Evolutionary conservation across 2,888 invertebrate species (phyloP).

Genomic region (Thymelicus lineola): DNA sequence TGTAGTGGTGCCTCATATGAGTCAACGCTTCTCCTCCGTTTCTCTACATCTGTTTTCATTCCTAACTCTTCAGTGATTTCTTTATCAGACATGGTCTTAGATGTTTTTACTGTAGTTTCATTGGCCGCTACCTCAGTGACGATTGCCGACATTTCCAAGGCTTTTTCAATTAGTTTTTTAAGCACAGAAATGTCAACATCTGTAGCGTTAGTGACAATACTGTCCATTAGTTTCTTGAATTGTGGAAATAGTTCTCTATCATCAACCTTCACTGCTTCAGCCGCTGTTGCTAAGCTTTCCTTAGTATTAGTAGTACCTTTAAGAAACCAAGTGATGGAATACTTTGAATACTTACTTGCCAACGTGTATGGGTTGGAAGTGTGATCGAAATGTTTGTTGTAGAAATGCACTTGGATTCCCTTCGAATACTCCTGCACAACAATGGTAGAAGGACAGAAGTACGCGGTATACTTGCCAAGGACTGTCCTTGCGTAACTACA

Average conservation of each 20-base stretch:
- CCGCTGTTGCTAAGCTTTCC: not conserved
- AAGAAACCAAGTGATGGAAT: slow-evolving; percentile 51
- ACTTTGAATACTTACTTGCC: slow-evolving; percentile 52
- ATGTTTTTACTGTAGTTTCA: slow-evolving; percentile 2
- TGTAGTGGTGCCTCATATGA: not conserved
- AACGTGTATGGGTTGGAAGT: slow-evolving; percentile 44
- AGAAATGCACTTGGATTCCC: slow-evolving; percentile 62
- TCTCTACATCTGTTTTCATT: slow-evolving; percentile 4
- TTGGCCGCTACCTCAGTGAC: slow-evolving; percentile 51
- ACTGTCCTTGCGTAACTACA: slow-evolving; percentile 49
- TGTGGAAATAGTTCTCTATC: slow-evolving; percentile 55
- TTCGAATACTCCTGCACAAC: slow-evolving; percentile 54
- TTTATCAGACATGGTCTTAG: slow-evolving; percentile 13
- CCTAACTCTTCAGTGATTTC: slow-evolving; percentile 52
- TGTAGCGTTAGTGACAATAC: slow-evolving; percentile 54
- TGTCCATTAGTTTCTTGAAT: slow-evolving; percentile 60
- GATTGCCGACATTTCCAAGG: slow-evolving; percentile 60
- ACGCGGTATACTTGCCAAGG: slow-evolving; percentile 8
- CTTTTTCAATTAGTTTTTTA: slow-evolving; percentile 56
- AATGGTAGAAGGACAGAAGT: slow-evolving; percentile 62
- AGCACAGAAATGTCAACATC: slow-evolving; percentile 53
- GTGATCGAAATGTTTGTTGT: slow-evolving; percentile 61
- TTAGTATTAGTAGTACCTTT: slow-evolving; percentile 18
- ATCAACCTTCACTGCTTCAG: slow-evolving; percentile 10
- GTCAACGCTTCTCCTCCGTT: slow-evolving; percentile 17